These are phyloP conservation scores for Chloroceryle amazona DNA, from an alignment of 2,797 vertebrate genomes.

Conservation along the genomic window DNA sequence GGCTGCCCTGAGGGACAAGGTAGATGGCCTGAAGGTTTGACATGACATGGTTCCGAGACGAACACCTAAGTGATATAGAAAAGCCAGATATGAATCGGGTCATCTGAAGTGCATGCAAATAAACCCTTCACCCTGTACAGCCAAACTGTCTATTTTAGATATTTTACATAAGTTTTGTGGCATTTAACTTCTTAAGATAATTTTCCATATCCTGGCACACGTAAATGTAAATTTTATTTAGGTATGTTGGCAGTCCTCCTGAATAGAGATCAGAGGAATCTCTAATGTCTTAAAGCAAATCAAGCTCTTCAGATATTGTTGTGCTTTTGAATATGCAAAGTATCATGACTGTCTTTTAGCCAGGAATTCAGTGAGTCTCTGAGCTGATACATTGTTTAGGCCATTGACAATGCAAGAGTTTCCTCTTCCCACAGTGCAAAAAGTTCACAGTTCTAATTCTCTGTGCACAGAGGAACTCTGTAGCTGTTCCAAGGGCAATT, in stretches of 20 bases:
- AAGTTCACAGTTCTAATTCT: background rate
- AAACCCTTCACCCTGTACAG: background rate
- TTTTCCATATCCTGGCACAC: constrained; percentile 20
- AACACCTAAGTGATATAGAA: background rate
- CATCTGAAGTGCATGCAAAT: background rate
- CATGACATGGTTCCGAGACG: rapidly evolving
- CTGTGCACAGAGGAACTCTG: rapidly evolving
- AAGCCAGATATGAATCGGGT: background rate
- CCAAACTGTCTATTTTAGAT: background rate
- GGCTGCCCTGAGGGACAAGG: background rate
- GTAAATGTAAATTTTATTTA: constrained; percentile 47
- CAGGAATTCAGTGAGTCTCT: background rate
- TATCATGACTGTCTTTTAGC: background rate
- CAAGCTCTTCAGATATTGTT: constrained; percentile 16
- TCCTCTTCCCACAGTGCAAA: background rate
- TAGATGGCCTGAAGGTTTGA: background rate
- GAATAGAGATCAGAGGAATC: constrained; percentile 60
- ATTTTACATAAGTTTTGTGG: background rate
- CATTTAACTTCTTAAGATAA: background rate
- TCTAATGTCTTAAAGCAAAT: constrained; percentile 54
- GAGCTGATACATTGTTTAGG: background rate
- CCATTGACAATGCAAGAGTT: background rate
- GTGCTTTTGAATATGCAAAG: constrained; percentile 48
- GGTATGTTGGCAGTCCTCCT: constrained; percentile 23
- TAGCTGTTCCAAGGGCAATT: background rate